A percentile compares a stretch with the other conserved stretches of the same genome.
Evolutionary conservation across 1,140 invertebrate species (phyloP).

Genomic region (Solenopsis fugax): DNA sequence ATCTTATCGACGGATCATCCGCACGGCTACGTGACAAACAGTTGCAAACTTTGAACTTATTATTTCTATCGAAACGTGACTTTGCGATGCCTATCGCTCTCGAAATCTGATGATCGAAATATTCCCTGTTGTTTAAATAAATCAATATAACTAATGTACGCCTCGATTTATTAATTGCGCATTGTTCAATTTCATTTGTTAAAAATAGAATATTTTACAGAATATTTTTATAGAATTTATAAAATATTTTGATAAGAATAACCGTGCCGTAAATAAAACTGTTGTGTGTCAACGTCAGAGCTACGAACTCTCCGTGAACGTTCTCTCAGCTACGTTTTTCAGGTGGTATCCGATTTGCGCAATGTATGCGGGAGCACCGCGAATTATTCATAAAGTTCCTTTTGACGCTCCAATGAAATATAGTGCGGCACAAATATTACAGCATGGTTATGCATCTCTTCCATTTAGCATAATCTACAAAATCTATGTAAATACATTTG

Average conservation of each 20-base stretch:
- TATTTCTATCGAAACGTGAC: not conserved
- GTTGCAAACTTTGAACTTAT: not conserved
- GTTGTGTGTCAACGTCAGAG: slow-evolving; percentile 9
- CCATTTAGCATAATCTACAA: slow-evolving; percentile 46
- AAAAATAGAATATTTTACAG: too few relatives aligned
- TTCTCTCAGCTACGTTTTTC: slow-evolving; percentile 34
- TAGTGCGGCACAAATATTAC: slow-evolving; percentile 26
- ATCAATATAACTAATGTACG: not conserved
- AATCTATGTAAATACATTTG: not conserved
- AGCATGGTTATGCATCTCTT: not conserved
- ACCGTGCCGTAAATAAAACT: slow-evolving; percentile 1
- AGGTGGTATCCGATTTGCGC: slow-evolving; percentile 43
- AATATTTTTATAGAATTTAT: too few relatives aligned
- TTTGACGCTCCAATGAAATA: slow-evolving; percentile 57
- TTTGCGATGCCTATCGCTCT: not conserved
- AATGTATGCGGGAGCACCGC: slow-evolving; percentile 26
- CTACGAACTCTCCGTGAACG: not conserved
- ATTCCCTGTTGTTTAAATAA: slow-evolving; percentile 9
- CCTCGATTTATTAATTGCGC: not conserved
- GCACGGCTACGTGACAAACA: not conserved
- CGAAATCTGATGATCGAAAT: not conserved
- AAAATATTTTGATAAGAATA: not conserved
- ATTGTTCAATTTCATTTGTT: too few relatives aligned
- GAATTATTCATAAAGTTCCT: slow-evolving; percentile 62
- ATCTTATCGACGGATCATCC: not conserved